Conservation (phyloP, 2,113 vertebrate genomes). For the Cheilinus undulatus region DNA sequence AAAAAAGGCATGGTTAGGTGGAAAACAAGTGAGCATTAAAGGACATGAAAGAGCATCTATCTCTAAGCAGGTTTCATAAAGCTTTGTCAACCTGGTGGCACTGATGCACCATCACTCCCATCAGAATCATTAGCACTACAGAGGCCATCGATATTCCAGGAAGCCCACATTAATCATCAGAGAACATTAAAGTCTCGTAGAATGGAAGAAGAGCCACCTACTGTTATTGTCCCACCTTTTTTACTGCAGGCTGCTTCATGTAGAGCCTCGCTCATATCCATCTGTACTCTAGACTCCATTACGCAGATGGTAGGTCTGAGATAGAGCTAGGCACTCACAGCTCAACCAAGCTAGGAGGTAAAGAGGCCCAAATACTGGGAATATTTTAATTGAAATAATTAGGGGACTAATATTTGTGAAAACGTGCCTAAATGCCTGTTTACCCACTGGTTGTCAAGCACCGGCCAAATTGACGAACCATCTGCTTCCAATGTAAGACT, state of each 20-base stretch:
- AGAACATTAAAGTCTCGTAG: constrained; percentile 45
- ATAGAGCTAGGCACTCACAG: constrained; percentile 5
- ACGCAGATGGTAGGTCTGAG: constrained; percentile 30
- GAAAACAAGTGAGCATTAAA: constrained; percentile 27
- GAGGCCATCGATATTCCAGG: constrained; percentile 45
- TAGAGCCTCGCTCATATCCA: constrained; percentile 7
- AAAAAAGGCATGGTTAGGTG: not conserved
- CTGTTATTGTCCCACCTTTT: constrained; percentile 23
- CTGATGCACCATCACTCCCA: constrained; percentile 22
- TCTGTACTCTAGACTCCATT: constrained; percentile 33
- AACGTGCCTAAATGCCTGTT: constrained; percentile 27
- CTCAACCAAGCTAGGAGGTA: constrained; percentile 1
- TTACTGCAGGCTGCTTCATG: constrained; percentile 10
- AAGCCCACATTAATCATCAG: constrained; percentile 56
- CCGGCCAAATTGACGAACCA: constrained; percentile 25
- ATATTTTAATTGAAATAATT: constrained; percentile 26
- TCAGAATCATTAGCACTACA: constrained; percentile 56
- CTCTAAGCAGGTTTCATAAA: constrained; percentile 32
- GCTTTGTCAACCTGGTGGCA: constrained; percentile 8
- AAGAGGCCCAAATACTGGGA: not conserved
- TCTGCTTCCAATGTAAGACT: constrained; percentile 22
- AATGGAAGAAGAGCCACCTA: constrained; percentile 46
- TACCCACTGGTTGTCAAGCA: constrained; percentile 37
- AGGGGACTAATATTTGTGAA: constrained; percentile 19
- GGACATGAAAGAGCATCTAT: constrained; percentile 12